These are phyloP conservation scores for Diprion similis DNA, from an alignment of 1,140 invertebrate species.

Conservation along the genomic window DNA sequence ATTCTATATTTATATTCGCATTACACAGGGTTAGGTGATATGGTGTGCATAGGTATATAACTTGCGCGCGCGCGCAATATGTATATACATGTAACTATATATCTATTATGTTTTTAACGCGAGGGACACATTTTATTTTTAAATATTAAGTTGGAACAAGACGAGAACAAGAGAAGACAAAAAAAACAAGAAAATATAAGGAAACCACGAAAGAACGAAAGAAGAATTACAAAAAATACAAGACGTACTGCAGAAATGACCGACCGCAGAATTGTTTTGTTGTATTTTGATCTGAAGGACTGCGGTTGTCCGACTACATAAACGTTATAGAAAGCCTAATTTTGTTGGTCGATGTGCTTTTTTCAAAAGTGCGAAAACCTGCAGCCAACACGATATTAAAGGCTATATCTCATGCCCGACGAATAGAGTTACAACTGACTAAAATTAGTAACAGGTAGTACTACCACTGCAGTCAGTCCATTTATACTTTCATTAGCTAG, in stretches of 20 bases:
- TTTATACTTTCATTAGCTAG: no score
- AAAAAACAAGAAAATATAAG: constrained; percentile 11
- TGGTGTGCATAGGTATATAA: constrained; percentile 3
- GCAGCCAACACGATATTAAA: not conserved
- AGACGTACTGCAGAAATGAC: not conserved
- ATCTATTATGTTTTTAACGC: no score
- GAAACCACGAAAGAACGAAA: constrained; percentile 9
- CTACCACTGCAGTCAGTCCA: no score
- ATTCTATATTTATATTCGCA: no score
- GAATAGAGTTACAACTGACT: no score
- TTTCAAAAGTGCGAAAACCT: not conserved
- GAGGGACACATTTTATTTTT: no score
- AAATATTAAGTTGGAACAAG: not conserved
- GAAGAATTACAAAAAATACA: constrained; percentile 12
- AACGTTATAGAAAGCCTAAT: no score
- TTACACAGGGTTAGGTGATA: not conserved
- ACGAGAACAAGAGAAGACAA: constrained; percentile 19
- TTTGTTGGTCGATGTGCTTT: not conserved
- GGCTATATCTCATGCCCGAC: no score
- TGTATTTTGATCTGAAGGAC: no score
- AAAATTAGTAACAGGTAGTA: no score
- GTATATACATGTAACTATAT: not conserved
- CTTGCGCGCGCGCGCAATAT: not conserved
- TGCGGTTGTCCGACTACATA: no score
- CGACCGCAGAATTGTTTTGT: no score